Percentiles rank a stretch among this genome's conserved stretches.
Evolutionary conservation across 2,888 invertebrate genomes (phyloP).

Genomic region (Cheilosia variabilis): DNA sequence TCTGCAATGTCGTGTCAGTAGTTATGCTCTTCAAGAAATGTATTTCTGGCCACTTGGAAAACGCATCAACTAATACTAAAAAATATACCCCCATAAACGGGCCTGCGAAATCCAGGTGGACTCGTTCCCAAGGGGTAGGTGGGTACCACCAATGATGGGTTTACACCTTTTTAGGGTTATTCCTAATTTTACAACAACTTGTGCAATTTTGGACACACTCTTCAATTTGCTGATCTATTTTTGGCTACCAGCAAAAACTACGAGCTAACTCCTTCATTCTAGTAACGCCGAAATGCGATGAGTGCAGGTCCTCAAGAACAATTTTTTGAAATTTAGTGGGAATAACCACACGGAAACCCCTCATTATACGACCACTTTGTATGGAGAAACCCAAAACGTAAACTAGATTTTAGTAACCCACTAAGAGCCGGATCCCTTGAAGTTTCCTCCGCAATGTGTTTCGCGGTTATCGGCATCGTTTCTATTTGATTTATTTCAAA

Average conservation of each 20-base stretch:
- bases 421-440: constrained; percentile 3
- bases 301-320: constrained; percentile 49
- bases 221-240: constrained; percentile 74
- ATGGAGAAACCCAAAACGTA: constrained; percentile 11
- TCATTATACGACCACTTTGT: constrained; percentile 31
- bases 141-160: constrained; percentile 1
- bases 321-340: constrained; percentile 15
- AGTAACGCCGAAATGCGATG: constrained; percentile 55
- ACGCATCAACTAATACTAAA: no score
- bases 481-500: no score
- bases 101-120: no score
- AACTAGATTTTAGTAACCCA: neutral
- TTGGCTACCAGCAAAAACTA: constrained; percentile 76
- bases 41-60: no score
- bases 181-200: constrained; percentile 5
- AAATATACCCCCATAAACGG: no score
- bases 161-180: constrained; percentile 12
- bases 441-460: constrained; percentile 20
- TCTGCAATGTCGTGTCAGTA: no score
- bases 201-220: neutral
- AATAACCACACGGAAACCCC: constrained; percentile 25
- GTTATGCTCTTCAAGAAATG: no score
- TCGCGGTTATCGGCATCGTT: no score
- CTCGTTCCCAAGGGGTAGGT: neutral
- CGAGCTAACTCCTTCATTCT: constrained; percentile 58